These are phyloP conservation scores for Nemoura dubitans DNA, from an alignment of 2,888 invertebrate species.

Conservation along the genomic window DNA sequence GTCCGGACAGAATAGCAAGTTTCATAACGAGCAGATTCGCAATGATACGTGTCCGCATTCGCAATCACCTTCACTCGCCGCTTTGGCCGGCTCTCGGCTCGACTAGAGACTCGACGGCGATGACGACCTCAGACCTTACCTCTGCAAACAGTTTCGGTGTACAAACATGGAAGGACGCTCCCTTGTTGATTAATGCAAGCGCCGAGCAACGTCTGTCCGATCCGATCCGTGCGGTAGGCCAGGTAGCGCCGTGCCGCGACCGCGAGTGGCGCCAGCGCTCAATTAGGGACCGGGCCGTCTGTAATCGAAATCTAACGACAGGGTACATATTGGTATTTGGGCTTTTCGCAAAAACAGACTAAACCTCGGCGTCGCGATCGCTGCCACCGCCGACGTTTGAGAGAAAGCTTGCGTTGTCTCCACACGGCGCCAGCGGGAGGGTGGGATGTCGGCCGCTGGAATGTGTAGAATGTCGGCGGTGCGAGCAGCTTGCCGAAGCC, in stretches of 20 bases:
- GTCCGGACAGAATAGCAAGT: not conserved
- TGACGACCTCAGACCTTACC: too few relatives aligned
- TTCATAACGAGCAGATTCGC: not conserved
- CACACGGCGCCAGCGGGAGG: not conserved
- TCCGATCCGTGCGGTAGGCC: not conserved
- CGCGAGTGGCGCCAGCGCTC: not conserved
- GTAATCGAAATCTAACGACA: not conserved
- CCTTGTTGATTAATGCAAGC: not conserved
- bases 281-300: not conserved
- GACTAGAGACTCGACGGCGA: too few relatives aligned
- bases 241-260: not conserved
- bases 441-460: not conserved
- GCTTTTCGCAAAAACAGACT: not conserved
- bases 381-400: not conserved
- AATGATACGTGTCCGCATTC: too few relatives aligned
- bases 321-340: not conserved
- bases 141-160: not conserved
- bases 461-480: not conserved
- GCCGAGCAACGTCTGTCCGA: not conserved
- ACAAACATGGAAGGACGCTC: not conserved
- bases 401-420: not conserved
- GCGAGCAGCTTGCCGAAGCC: not conserved
- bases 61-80: too few relatives aligned
- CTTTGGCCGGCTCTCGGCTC: too few relatives aligned
- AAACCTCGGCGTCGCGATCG: not conserved